phyloP scores from a whole-genome alignment of 2,113 vertebrate genomes.

The Ciconia boyciana region DNA sequence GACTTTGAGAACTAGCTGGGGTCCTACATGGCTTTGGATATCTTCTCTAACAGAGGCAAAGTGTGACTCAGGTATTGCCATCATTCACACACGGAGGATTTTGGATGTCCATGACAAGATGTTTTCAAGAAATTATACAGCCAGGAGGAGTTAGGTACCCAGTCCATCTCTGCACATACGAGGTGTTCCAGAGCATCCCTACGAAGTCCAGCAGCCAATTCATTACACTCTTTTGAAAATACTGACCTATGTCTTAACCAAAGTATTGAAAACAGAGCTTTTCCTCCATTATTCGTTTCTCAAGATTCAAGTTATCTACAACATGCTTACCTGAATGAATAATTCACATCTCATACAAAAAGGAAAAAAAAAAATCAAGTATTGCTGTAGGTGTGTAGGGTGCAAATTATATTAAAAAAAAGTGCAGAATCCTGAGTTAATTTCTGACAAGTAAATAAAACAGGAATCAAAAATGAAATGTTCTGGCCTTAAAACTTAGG shows the following conservation, averaged over 20 bases:
- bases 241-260: background rate
- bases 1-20: background rate
- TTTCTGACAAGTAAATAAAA: constrained; percentile 9
- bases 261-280: background rate
- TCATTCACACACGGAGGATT: background rate
- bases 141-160: background rate
- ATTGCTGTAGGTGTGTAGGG: background rate
- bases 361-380: background rate
- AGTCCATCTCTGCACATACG: background rate
- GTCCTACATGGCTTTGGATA: background rate
- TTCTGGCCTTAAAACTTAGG: background rate
- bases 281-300: background rate
- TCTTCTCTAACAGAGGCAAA: background rate
- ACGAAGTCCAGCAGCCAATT: background rate
- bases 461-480: background rate
- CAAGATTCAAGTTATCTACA: background rate
- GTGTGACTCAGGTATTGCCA: rapidly evolving
- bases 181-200: background rate
- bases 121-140: background rate
- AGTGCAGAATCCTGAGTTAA: background rate
- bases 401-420: background rate
- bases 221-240: background rate
- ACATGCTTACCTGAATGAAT: background rate
- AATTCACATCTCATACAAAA: background rate
- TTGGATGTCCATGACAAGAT: background rate